phyloP scores from a whole-genome alignment of 2,888 invertebrate species.

The Calameuta idolon region DNA sequence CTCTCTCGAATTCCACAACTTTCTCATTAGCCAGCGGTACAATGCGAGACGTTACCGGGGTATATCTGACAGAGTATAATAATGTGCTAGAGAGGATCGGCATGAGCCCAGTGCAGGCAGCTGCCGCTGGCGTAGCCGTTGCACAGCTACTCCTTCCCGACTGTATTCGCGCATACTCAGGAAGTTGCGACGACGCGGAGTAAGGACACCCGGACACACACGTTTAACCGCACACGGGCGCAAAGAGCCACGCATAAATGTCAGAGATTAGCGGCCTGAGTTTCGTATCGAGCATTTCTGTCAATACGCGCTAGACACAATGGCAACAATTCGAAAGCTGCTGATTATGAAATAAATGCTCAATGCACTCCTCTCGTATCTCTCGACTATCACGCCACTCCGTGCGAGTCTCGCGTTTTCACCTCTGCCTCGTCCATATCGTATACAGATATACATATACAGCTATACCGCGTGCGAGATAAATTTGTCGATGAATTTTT shows the following conservation, averaged over 20 bases:
- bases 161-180: constrained; percentile 25
- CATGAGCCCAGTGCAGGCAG: constrained; percentile 19
- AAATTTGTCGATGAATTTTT: neutral
- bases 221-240: constrained; percentile 16
- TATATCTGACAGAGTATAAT: constrained; percentile 53
- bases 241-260: constrained; percentile 57
- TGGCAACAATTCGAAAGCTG: constrained; percentile 60
- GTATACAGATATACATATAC: neutral
- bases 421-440: neutral
- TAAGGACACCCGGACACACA: constrained; percentile 24
- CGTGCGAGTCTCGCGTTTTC: neutral
- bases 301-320: constrained; percentile 59
- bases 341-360: constrained; percentile 63
- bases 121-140: constrained; percentile 38
- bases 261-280: constrained; percentile 59
- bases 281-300: constrained; percentile 63
- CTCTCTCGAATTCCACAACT: constrained; percentile 39
- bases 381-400: constrained; percentile 33
- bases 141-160: constrained; percentile 35
- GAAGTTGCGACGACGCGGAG: constrained; percentile 20
- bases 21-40: constrained; percentile 63
- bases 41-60: constrained; percentile 51
- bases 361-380: neutral
- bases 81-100: constrained; percentile 54
- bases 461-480: too few relatives aligned